These are phyloP conservation scores for Hassar affinis DNA, from an alignment of 2,113 vertebrate species.

Conservation along the genomic window DNA sequence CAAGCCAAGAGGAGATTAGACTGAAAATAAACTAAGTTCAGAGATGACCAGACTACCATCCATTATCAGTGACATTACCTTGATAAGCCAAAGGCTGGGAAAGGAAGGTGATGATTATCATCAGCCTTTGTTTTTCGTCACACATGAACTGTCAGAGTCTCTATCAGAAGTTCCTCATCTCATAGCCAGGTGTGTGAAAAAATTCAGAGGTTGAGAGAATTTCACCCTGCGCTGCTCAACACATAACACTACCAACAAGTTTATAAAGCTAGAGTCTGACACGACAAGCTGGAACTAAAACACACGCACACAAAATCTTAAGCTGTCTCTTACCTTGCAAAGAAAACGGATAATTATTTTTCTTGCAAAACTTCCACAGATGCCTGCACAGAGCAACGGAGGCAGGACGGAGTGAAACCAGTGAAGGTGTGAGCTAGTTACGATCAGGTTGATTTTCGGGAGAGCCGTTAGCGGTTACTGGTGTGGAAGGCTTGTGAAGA, in stretches of 20 bases:
- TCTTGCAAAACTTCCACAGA: background rate
- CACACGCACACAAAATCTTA: background rate
- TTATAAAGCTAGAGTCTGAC: slow-evolving; percentile 39
- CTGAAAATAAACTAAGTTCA: slow-evolving; percentile 41
- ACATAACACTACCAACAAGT: slow-evolving; percentile 48
- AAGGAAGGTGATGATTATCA: background rate
- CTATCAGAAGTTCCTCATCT: slow-evolving; percentile 13
- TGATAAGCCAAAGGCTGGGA: background rate
- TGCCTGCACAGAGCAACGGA: slow-evolving; percentile 23
- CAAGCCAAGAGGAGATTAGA: background rate
- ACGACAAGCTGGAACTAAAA: background rate
- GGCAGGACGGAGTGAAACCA: slow-evolving; percentile 12
- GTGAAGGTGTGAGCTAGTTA: slow-evolving; percentile 55
- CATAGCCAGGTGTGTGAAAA: slow-evolving; percentile 1
- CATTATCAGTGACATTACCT: slow-evolving; percentile 26
- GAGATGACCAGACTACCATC: slow-evolving; percentile 2
- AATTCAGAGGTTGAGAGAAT: slow-evolving; percentile 2
- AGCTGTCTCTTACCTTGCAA: slow-evolving; percentile 59
- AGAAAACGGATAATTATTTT: slow-evolving; percentile 14
- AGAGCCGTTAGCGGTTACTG: background rate
- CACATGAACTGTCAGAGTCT: slow-evolving; percentile 4
- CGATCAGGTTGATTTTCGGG: slow-evolving; percentile 28
- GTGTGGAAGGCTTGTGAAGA: slow-evolving; percentile 55
- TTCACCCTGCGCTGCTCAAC: background rate
- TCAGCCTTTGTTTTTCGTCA: background rate